These are phyloP conservation scores for Psittacula derbiana DNA, from an alignment of 2,797 vertebrate species.

Conservation along the genomic window DNA sequence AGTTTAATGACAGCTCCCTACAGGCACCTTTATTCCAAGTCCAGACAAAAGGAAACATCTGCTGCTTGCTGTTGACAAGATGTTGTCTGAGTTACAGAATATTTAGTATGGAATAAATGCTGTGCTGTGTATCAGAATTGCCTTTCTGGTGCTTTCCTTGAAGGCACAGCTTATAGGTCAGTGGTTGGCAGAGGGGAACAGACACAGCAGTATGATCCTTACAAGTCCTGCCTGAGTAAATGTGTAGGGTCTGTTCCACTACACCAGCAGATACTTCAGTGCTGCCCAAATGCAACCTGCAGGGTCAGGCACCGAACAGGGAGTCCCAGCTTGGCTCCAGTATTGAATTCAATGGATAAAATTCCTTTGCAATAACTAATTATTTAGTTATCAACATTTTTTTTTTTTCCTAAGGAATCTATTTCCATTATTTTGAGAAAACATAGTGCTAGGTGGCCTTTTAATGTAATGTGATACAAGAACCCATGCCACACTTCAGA, in stretches of 20 bases:
- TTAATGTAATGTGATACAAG: not conserved
- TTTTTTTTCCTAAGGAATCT: not conserved
- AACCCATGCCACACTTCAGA: not conserved
- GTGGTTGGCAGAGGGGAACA: not conserved
- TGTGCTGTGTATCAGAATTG: not conserved
- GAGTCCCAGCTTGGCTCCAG: not conserved
- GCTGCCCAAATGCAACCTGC: not conserved
- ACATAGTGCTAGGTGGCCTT: not conserved
- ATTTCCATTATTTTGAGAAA: not conserved
- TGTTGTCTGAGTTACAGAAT: conserved; percentile 21
- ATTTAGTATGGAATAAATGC: not conserved
- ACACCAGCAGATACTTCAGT: not conserved
- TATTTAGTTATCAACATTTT: not conserved
- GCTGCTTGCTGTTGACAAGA: conserved; percentile 42
- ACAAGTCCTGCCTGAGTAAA: not conserved
- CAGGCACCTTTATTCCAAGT: conserved; percentile 49
- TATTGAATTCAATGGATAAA: not conserved
- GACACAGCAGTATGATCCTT: fast-evolving
- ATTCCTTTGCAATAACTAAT: not conserved
- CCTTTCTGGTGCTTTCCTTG: not conserved
- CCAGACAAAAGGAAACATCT: conserved; percentile 57
- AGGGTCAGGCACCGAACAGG: not conserved
- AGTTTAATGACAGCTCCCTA: conserved; percentile 46
- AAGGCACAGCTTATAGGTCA: fast-evolving
- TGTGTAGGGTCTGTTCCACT: fast-evolving